phyloP scores from a whole-genome alignment of 2,797 vertebrate species.

The Limnodromus scolopaceus region DNA sequence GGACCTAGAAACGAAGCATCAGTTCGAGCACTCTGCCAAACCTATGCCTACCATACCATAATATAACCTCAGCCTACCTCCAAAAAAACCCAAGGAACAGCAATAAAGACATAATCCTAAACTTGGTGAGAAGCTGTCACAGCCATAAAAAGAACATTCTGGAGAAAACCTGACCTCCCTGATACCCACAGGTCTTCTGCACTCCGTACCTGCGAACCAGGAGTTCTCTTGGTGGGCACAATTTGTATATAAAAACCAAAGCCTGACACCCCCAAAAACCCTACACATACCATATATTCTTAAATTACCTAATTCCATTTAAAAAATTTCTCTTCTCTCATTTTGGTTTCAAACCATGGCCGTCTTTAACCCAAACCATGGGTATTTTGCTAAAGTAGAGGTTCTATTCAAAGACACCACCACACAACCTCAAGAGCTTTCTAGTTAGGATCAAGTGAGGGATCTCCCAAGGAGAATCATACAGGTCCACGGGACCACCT shows the following conservation, averaged over 20 bases:
- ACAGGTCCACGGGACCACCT: neutral
- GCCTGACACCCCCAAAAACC: neutral
- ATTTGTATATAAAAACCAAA: neutral
- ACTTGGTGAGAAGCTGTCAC: neutral
- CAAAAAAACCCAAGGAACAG: neutral
- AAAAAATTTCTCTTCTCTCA: neutral
- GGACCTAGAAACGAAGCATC: neutral
- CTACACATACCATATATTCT: neutral
- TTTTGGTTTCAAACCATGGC: neutral
- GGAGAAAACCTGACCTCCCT: neutral
- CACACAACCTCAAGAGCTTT: neutral
- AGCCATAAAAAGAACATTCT: neutral
- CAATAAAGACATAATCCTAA: neutral
- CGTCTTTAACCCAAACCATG: neutral
- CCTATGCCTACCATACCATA: neutral
- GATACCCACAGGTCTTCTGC: neutral
- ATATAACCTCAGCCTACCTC: neutral
- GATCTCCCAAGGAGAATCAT: neutral
- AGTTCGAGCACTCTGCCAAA: neutral
- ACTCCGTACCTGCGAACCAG: neutral
- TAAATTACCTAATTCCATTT: neutral
- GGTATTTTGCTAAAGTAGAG: neutral
- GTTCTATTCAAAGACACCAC: neutral
- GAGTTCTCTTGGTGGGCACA: neutral
- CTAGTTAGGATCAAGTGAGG: neutral